Conservation (phyloP, 2,113 vertebrate species). For the human (Homo sapiens) region DNA sequence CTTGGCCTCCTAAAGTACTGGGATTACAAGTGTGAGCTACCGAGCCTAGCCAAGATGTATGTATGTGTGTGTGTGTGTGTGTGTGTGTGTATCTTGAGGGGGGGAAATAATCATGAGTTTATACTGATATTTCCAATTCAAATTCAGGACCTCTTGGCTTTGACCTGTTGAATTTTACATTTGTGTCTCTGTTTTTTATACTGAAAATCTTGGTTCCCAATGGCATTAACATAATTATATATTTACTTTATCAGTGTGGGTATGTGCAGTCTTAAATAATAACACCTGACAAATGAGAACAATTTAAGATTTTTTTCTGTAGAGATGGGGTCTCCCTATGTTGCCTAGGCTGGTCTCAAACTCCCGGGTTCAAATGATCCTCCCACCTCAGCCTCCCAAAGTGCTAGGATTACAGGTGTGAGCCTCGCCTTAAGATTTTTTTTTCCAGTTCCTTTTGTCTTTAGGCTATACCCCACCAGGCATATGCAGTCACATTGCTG, state of each 20-base stretch:
- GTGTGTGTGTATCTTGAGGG: neutral
- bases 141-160: neutral
- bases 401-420: no score
- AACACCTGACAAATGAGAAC: neutral
- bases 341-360: no score
- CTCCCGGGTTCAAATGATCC: no score
- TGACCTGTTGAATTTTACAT: constrained; percentile 2
- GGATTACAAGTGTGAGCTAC: no score
- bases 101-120: neutral
- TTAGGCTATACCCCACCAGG: neutral
- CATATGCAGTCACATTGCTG: neutral
- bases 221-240: neutral
- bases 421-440: neutral
- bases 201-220: constrained; percentile 3
- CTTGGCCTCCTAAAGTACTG: no score
- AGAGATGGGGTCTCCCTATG: no score
- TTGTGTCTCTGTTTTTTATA: neutral
- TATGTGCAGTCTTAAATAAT: neutral
- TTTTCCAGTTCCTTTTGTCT: neutral
- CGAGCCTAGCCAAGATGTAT: no score
- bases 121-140: neutral
- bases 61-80: no score
- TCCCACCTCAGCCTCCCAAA: no score
- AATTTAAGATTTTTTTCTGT: neutral
- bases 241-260: neutral